phyloP scores from a whole-genome alignment of 2,113 vertebrate genomes.

The Cyprinus carpio region DNA sequence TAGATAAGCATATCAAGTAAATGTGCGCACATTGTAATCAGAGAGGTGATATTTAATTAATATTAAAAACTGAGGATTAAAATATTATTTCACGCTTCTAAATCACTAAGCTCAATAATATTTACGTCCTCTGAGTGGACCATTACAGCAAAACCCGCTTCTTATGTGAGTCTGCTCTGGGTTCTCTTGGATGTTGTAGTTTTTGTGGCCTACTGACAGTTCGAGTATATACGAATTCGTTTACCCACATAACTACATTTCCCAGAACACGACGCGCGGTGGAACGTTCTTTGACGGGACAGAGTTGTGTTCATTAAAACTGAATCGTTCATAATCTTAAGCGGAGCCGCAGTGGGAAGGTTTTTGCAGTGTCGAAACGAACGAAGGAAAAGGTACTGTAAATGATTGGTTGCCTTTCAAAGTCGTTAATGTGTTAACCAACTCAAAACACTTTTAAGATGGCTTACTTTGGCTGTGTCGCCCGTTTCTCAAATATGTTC shows the following conservation, averaged over 20 bases:
- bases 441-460: neutral
- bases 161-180: neutral
- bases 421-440: neutral
- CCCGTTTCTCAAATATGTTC: neutral
- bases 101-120: neutral
- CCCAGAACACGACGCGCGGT: neutral
- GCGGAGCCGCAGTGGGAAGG: neutral
- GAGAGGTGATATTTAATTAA: neutral
- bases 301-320: constrained; percentile 41
- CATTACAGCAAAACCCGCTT: neutral
- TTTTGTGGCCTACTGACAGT: neutral
- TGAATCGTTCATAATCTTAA: constrained; percentile 7
- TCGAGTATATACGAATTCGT: too few species aligned
- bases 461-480: neutral
- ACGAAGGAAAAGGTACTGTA: constrained; percentile 18
- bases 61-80: neutral
- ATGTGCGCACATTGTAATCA: neutral
- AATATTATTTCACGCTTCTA: neutral
- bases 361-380: neutral
- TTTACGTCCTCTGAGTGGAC: neutral
- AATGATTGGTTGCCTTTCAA: neutral
- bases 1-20: neutral
- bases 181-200: constrained; percentile 26
- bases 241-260: constrained; percentile 1
- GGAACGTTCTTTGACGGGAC: constrained; percentile 6